Base-by-base conservation (phyloP, 2,113 vertebrate genomes). In the Dolichotis patagonum region DNA sequence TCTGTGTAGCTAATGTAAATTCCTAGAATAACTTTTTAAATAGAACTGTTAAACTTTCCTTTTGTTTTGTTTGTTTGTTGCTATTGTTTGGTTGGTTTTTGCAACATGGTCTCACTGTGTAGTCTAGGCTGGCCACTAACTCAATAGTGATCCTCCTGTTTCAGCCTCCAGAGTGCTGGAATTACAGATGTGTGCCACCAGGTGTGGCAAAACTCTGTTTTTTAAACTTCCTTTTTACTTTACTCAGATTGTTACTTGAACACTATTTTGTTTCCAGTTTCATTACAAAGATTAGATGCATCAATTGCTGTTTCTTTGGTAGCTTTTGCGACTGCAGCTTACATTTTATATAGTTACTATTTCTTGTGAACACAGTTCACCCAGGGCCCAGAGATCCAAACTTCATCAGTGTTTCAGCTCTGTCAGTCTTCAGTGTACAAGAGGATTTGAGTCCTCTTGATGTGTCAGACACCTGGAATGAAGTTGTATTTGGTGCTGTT, bases 181-280 rank as follows among this genome's bases (percentile, higher is more conserved):
- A 52, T 80, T 35, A 32, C 7, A 52, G 46, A 26, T 30, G 52
- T 49, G 77, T 52, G 46, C 46, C 77, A 52, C 28, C 77, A 52
- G 24, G 26, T 77, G 12, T 46, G 13, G 73, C 20, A 16, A 62
- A 77, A 58, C 63, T 38, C 75, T 54, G 22, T 28, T 62, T 91
- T 84, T 49, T 24, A 52, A 17, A 49, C 73, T 89, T 85, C 2
- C 28, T 52, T 90, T 96, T 41, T 90, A 86, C 90, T 87, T 89
- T 82, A 60, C 46, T 93, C 32, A 96, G 41, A 85, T 67, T 60
- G 49, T 85, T 94, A 77, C 73, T 89, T 84, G 5, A 92, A 41
- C 9, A 35, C 56, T 28, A 41, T 89, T 86, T 22, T 75, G 32
- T 90, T 93, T 88, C 38, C 28, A 60, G 20, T 93, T 87, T 94